Percentiles rank a stretch among this genome's conserved stretches.
Conservation (phyloP, 2,797 vertebrate species). For the Takifugu rubripes region DNA sequence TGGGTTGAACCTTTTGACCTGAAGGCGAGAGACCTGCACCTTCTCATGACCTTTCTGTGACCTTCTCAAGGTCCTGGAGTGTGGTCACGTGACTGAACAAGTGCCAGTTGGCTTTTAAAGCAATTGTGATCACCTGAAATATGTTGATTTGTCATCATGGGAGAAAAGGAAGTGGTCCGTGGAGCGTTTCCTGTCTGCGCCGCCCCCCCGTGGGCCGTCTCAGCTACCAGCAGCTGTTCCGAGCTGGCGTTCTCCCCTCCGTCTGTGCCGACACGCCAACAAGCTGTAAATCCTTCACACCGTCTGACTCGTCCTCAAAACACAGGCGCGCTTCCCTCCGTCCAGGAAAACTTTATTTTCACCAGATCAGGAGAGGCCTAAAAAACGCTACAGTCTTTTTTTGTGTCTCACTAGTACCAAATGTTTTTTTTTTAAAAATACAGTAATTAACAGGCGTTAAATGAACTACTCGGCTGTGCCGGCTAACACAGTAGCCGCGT, state of each 20-base stretch:
- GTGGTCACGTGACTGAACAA: background rate
- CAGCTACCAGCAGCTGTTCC: constrained; percentile 16
- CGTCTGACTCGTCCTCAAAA: constrained; percentile 34
- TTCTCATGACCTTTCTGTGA: too few species aligned
- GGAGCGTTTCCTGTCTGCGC: background rate
- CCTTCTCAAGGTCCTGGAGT: too few species aligned
- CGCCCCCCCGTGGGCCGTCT: background rate
- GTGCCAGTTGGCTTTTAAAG: background rate
- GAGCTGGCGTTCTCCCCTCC: constrained; percentile 37
- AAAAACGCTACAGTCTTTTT: constrained; percentile 33
- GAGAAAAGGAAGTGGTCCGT: background rate
- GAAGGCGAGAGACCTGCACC: background rate
- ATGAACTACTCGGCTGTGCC: constrained; percentile 5
- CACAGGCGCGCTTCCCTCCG: constrained; percentile 13
- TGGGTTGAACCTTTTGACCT: background rate
- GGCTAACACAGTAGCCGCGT: constrained; percentile 41
- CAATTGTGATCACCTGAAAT: too few species aligned
- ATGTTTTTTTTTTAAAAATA: constrained; percentile 7
- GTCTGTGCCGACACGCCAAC: constrained; percentile 52
- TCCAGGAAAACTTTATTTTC: constrained; percentile 8
- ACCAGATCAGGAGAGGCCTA: background rate
- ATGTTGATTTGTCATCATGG: too few species aligned
- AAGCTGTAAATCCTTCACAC: constrained; percentile 43
- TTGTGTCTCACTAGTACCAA: constrained; percentile 35
- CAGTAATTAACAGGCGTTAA: constrained; percentile 3